Base-by-base conservation (phyloP, 2,797 vertebrate species). In the Columba guinea region DNA sequence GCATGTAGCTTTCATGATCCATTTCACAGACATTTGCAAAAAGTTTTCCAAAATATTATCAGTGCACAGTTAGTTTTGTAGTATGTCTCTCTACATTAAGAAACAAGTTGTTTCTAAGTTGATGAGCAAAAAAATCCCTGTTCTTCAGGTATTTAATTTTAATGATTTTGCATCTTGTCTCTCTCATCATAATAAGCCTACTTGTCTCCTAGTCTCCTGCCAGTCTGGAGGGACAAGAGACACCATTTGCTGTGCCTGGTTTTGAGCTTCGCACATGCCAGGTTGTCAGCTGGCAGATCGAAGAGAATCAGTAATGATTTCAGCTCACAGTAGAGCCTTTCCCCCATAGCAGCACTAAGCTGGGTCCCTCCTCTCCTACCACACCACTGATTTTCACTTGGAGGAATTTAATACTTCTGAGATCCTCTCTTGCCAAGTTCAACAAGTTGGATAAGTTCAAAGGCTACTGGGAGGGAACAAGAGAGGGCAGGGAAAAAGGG, bases 381-480 rank as follows among this genome's bases (percentile, higher is more conserved):
- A 83, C 18, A 77, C 13, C n/a, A 73, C 55, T 75, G 39, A 73
- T 92, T 92, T 84, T 88, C 65, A 89, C 80, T 69, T 65, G 16
- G 17, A 78, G 41, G 62, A 91, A 51, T 1, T 0, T 44, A 84
- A 84, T 62, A 14, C 12, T 78, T 90, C 10, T 65, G 48, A 39
- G 76, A 46, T 80, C 27, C 19, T 81, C 51, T 90, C 67, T 63
- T 62, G 90, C 77, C 93, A 95, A 93, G 88, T 68, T 90, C 90
- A 91, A 48, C 67, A 90, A 94, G 67, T 27, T 12, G 7, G 62
- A 84, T 37, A 78, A 92, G 93, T 95, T 95, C 94, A 96, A 95
- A 94, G 90, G 80, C 85, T 90, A 87, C 74, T 79, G 52, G 22
- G 20, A 94, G 83, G 52, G 85, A 96, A 88, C 15, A 65, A 62